Base-by-base conservation (phyloP, 2,113 vertebrate genomes). In the Phaethornis superciliosus region DNA sequence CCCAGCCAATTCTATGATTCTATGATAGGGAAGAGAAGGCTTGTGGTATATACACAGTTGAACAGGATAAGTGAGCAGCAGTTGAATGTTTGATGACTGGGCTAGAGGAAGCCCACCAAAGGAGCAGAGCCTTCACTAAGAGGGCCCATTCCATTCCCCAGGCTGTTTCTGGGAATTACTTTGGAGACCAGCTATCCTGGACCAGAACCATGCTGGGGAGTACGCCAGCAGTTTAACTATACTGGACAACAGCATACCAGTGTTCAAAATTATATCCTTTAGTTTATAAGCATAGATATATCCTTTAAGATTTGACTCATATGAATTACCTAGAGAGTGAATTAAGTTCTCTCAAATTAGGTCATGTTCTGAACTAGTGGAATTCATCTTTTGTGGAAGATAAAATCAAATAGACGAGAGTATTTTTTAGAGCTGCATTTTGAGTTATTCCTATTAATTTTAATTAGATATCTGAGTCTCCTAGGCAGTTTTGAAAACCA, bases 401-500 rank as follows among this genome's bases (percentile, higher is more conserved):
- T 13, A 54, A 56, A 74, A 80, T 56, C 8, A 71, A 83, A 63
- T 49, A 93, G 17, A 17, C 47, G 6, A 52, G 8, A 6, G 12
- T 0, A 7, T 11, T 64, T 81, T 72, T 59, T 46, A 11, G 15
- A 86, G 60, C 15, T 1, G 2, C 12, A 63, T 5, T 22, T 81
- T 32, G 14, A 54, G 10, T 62, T 81, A 63, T 83, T 88, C 6
- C 21, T 21, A 49, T 22, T 49, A 49, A 67, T 64, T 93, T 91
- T 71, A 82, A 78, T 62, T 71, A 79, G 18, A 20, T 6, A 51
- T 51, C 30, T 54, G 42, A 74, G 49, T 56, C 16, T 86, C 32
- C 75, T 71, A 46, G 63, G 17, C 46, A 9, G 12, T 54, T 84
- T 79, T 59, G 70, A 91, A 93, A 95, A 93, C 74, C 47, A 87